Conservation (phyloP, 2,888 invertebrate species). For the Ramazzottius varieornatus region DNA sequence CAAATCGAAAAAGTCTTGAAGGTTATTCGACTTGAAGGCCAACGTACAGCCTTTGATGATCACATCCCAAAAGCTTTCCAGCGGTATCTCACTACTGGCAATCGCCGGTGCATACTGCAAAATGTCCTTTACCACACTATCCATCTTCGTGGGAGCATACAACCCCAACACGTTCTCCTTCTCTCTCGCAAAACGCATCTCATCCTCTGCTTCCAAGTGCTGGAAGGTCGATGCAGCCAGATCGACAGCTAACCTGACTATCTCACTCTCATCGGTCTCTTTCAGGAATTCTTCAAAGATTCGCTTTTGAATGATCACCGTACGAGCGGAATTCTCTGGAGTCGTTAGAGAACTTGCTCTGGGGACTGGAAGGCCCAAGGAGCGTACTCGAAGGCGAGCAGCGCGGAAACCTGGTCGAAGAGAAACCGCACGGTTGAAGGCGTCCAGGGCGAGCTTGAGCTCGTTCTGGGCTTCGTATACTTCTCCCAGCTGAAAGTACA, state of each 20-base stretch:
- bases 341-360: not conserved
- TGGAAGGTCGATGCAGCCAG: not conserved
- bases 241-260: not conserved
- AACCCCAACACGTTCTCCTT: not conserved
- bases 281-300: not conserved
- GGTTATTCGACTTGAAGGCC: not conserved
- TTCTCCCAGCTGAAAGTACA: not conserved
- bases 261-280: not conserved
- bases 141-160: not conserved
- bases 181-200: not conserved
- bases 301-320: not conserved
- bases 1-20: not conserved
- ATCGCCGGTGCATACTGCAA: not conserved
- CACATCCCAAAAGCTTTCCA: not conserved
- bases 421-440: not conserved
- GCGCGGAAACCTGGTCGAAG: not conserved
- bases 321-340: not conserved
- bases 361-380: not conserved
- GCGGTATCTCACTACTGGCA: not conserved
- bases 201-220: not conserved
- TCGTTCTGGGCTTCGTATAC: not conserved
- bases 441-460: not conserved
- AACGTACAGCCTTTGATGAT: not conserved
- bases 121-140: not conserved
- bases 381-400: not conserved